phyloP scores from a whole-genome alignment of 2,113 vertebrate species.

The Myotis brandtii region DNA sequence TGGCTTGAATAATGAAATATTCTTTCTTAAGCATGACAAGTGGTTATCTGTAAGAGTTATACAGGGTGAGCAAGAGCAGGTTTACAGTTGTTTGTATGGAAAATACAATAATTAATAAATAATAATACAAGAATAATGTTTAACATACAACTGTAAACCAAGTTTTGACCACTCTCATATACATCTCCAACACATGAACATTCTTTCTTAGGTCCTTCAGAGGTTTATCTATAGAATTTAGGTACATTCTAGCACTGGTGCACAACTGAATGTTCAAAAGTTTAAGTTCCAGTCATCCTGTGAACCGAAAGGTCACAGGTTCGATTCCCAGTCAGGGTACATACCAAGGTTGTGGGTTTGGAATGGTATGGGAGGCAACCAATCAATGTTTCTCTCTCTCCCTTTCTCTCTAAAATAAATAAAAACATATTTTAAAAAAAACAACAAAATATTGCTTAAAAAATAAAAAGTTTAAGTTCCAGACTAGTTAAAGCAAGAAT shows the following conservation, averaged over 20 bases:
- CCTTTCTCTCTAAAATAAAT: not conserved
- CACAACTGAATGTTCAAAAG: not conserved
- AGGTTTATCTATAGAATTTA: not conserved
- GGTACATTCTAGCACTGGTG: not conserved
- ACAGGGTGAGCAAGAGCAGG: not conserved
- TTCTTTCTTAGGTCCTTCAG: not conserved
- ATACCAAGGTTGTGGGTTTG: not conserved
- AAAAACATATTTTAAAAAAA: not conserved
- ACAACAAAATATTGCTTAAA: not conserved
- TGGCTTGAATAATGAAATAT: not conserved
- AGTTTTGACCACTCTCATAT: not conserved
- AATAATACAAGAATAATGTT: not conserved
- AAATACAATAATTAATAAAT: not conserved
- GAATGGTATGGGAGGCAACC: not conserved
- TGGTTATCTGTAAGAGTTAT: not conserved
- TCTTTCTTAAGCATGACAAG: not conserved
- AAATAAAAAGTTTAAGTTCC: not conserved
- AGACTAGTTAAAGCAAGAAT: not conserved
- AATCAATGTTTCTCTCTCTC: not conserved
- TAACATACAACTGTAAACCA: not conserved
- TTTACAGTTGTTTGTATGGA: not conserved
- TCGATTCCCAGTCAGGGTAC: not conserved
- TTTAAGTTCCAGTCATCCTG: not conserved
- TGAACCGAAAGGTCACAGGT: not conserved
- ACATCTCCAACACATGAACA: not conserved